phyloP scores from a whole-genome alignment of 2,888 invertebrate species.

The Drosophila phalerata region DNA sequence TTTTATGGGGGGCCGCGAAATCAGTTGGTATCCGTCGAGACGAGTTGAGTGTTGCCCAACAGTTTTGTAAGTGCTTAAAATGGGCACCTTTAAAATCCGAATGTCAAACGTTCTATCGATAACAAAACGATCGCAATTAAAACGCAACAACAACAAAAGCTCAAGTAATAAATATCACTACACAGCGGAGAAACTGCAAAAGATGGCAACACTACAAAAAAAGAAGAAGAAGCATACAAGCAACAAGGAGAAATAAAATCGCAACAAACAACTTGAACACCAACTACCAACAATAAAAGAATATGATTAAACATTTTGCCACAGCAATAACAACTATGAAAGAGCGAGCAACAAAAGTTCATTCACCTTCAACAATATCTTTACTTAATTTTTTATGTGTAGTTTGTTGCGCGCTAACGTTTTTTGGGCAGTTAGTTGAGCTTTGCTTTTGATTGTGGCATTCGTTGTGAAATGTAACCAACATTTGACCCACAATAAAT shows the following conservation, averaged over 20 bases:
- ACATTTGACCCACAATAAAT: slow-evolving; percentile 75
- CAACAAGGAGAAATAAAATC: neutral
- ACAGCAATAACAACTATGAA: slow-evolving; percentile 27
- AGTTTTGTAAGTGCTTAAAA: slow-evolving; percentile 29
- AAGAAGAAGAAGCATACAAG: slow-evolving; percentile 9
- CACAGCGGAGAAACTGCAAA: neutral
- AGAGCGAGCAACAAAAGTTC: slow-evolving; percentile 66
- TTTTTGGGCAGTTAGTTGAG: slow-evolving; percentile 35
- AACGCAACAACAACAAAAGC: neutral
- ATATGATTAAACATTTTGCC: slow-evolving; percentile 58
- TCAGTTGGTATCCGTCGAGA: slow-evolving; percentile 14
- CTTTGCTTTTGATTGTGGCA: slow-evolving; percentile 38
- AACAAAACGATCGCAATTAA: slow-evolving; percentile 22
- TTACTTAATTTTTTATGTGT: slow-evolving; percentile 8
- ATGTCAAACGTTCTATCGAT: slow-evolving; percentile 43
- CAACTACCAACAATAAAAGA: slow-evolving; percentile 36
- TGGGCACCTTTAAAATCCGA: slow-evolving; percentile 30
- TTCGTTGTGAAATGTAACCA: slow-evolving; percentile 64
- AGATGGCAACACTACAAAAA: slow-evolving; percentile 2
- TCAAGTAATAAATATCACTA: neutral
- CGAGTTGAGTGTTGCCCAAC: slow-evolving; percentile 36
- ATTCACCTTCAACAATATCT: slow-evolving; percentile 71
- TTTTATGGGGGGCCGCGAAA: slow-evolving; percentile 62
- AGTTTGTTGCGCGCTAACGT: slow-evolving; percentile 11
- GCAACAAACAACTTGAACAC: slow-evolving; percentile 14